phyloP scores from a whole-genome alignment of 2,888 invertebrate genomes.

The Miltochrista miniata region DNA sequence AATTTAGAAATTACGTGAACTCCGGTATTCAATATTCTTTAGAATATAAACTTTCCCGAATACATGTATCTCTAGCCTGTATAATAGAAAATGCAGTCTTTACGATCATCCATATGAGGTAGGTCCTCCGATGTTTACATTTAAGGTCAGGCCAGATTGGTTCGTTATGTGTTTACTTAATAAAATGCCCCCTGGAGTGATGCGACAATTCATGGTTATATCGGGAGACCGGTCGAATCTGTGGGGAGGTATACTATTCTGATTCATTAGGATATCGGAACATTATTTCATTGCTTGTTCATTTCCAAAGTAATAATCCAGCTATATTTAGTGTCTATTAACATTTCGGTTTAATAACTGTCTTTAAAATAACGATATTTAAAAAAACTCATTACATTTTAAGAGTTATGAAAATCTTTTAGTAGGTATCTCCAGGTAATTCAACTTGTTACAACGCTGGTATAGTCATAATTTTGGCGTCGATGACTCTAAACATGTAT shows the following conservation, averaged over 20 bases:
- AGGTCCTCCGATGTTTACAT: slow-evolving; percentile 36
- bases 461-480: too few relatives aligned
- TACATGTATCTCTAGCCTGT: slow-evolving; percentile 21
- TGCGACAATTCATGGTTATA: slow-evolving; percentile 54
- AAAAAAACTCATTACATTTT: too few relatives aligned
- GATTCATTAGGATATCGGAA: slow-evolving; percentile 65
- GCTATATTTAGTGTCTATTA: slow-evolving; percentile 31
- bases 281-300: slow-evolving; percentile 51
- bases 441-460: too few relatives aligned
- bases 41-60: slow-evolving; percentile 9
- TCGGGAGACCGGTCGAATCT: slow-evolving; percentile 45
- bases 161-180: slow-evolving; percentile 49
- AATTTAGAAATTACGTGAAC: neutral
- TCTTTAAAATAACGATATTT: too few relatives aligned
- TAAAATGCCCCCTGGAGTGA: slow-evolving; percentile 66
- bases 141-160: slow-evolving; percentile 37
- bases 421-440: too few relatives aligned
- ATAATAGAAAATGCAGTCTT: slow-evolving; percentile 29
- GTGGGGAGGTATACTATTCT: slow-evolving; percentile 48
- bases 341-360: slow-evolving; percentile 8
- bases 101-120: slow-evolving; percentile 29
- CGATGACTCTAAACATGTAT: too few relatives aligned
- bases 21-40: too few relatives aligned
- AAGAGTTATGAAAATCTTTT: too few relatives aligned
- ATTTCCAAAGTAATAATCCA: slow-evolving; percentile 40